Evolutionary conservation across 2,113 vertebrate genomes (phyloP).

Genomic region (Odontesthes bonariensis): DNA sequence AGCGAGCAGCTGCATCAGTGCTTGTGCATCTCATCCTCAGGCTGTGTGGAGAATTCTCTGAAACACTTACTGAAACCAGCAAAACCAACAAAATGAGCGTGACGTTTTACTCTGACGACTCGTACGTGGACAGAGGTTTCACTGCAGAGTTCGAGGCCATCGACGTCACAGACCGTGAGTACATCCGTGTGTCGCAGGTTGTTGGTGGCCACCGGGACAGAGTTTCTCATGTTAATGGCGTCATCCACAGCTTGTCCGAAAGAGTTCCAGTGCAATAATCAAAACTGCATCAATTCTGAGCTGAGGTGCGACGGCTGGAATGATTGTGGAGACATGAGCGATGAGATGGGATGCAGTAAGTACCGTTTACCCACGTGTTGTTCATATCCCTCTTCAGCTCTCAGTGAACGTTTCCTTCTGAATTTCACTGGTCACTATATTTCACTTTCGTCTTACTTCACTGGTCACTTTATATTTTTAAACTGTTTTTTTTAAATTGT

Average conservation of each 20-base stretch:
- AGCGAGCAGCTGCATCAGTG: not conserved
- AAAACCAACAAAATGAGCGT: constrained; percentile 82
- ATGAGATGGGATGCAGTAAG: constrained; percentile 90
- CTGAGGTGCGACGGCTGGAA: constrained; percentile 93
- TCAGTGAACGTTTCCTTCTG: no score
- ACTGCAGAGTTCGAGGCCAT: constrained; percentile 84
- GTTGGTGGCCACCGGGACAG: not conserved
- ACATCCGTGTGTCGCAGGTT: not conserved
- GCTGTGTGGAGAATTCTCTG: constrained; percentile 83
- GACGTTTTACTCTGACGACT: constrained; percentile 85
- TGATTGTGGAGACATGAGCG: constrained; percentile 91
- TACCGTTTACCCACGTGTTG: not conserved
- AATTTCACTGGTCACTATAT: no score
- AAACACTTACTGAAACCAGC: constrained; percentile 79
- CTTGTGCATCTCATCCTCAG: constrained; percentile 67
- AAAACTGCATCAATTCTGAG: constrained; percentile 80
- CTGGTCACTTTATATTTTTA: no score
- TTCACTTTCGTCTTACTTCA: no score
- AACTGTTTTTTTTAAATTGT: no score
- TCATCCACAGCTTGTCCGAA: constrained; percentile 86
- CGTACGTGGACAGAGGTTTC: constrained; percentile 91
- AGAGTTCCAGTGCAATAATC: constrained; percentile 85
- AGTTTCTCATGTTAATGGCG: not conserved
- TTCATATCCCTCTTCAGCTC: not conserved
- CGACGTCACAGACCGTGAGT: constrained; percentile 87